Percentiles rank a stretch among this genome's conserved stretches.
phyloP scores from a whole-genome alignment of 2,888 invertebrate species.

The Drosophila prostipennis region DNA sequence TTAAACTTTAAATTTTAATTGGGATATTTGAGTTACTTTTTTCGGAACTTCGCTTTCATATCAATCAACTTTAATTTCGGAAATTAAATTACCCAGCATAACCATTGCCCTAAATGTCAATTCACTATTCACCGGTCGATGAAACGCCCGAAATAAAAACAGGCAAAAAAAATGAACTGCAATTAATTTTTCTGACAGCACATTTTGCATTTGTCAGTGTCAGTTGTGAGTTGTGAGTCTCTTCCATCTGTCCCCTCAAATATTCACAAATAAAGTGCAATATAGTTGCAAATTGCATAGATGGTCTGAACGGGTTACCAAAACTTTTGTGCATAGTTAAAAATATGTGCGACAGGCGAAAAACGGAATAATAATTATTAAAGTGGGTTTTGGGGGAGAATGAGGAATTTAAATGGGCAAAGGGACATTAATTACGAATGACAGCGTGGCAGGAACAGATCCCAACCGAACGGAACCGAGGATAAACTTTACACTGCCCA shows the following conservation, averaged over 20 bases:
- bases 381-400: conserved; percentile 5
- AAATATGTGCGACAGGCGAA: conserved; percentile 27
- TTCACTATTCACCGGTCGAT: conserved; percentile 14
- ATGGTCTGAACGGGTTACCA: conserved; percentile 7
- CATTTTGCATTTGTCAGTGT: conserved; percentile 27
- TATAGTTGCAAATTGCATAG: conserved; percentile 41
- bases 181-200: conserved; percentile 33
- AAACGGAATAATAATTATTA: conserved; percentile 46
- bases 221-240: conserved; percentile 19
- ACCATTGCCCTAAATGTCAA: conserved; percentile 1
- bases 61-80: neutral
- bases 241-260: conserved; percentile 23
- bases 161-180: conserved; percentile 23
- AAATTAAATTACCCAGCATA: conserved; percentile 8
- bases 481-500: conserved; percentile 18
- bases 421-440: conserved; percentile 52
- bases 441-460: conserved; percentile 46
- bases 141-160: conserved; percentile 3
- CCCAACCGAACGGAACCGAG: conserved; percentile 26
- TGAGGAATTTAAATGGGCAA: conserved; percentile 23
- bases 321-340: conserved; percentile 45
- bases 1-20: too few relatives aligned
- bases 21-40: neutral
- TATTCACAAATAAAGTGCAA: conserved; percentile 45
- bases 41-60: neutral